Evolutionary conservation across 2,113 vertebrate species (phyloP), one percentile per base, ranked within the genome.

Genomic region (Neofelis nebulosa): DNA sequence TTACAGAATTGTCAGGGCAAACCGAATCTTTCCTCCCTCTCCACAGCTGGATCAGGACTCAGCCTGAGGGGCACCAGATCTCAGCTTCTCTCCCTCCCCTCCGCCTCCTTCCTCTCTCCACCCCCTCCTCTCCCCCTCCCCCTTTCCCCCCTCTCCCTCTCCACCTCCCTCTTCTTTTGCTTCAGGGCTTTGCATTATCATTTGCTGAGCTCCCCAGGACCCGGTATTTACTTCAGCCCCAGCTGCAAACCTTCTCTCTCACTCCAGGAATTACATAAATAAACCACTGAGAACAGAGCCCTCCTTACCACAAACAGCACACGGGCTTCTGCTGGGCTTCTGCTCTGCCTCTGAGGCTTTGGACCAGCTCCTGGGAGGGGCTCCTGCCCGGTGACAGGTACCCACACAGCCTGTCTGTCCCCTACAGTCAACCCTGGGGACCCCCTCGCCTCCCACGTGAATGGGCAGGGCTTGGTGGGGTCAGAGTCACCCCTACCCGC

Each of bases 321-420:
- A 2, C 1, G 0, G 45, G 41, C 55, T 94, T 91, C 80, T 57
- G 55, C 93, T 91, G 0, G 45, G 41, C 55, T 94, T 91, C 80
- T 57, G 63, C 91, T 92, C 38, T 63, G 66, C 73, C 90, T 86
- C 91, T 78, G 81, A 0, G n/a, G 95, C 96, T 90, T 96, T 63
- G 89, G 78, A 16, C 50, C 18, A 19, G 69, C 87, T 96, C 95
- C 88, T 16, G 65, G 93, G 50, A 95, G 73, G 63, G 93, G 84
- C 15, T n/a, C 69, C 78, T 18, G 94, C 48, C 69, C 61, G 71
- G 82, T 6, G 82, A 48, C 78, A 86, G 61, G 63, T 38, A 82
- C 73, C 65, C 29, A 69, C 78, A 57, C n/a, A 50, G 66, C 78
- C 88, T 81, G 45, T 71, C 81, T 95, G 90, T 80, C 69, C 27